These are phyloP conservation scores for Oceanodroma tethys DNA, from an alignment of 2,113 vertebrate genomes.

Conservation along the genomic window DNA sequence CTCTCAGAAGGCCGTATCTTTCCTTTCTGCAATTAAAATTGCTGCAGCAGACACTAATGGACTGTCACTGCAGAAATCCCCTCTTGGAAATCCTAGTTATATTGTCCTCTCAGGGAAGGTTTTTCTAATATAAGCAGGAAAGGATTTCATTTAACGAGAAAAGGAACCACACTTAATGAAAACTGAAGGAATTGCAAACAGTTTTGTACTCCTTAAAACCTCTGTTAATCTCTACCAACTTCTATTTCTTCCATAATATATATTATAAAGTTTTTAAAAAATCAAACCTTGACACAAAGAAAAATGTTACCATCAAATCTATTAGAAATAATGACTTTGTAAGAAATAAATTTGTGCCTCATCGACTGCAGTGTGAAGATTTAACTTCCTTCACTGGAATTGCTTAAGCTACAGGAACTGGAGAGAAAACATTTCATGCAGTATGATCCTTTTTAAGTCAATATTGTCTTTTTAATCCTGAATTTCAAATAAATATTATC, in stretches of 20 bases:
- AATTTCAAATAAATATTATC: not conserved
- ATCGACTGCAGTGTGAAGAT: not conserved
- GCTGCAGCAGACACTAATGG: not conserved
- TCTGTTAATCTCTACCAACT: not conserved
- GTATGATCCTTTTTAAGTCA: not conserved
- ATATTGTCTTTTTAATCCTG: not conserved
- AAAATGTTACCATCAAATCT: not conserved
- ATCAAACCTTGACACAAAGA: not conserved
- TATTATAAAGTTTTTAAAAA: not conserved
- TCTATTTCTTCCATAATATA: not conserved
- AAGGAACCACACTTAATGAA: not conserved
- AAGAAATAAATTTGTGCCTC: not conserved
- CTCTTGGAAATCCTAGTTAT: not conserved
- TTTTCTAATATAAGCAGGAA: not conserved
- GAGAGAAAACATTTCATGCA: not conserved
- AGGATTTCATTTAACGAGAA: not conserved
- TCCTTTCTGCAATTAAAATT: not conserved
- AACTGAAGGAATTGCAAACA: not conserved
- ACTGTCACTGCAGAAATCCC: not conserved
- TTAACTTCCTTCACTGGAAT: not conserved
- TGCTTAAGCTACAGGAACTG: not conserved
- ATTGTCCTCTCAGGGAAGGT: not conserved
- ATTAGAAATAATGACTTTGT: not conserved
- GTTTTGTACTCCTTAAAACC: not conserved
- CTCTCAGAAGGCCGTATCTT: not conserved